These are phyloP conservation scores for Andrena marginata DNA, from an alignment of 2,888 invertebrate species.

Conservation along the genomic window DNA sequence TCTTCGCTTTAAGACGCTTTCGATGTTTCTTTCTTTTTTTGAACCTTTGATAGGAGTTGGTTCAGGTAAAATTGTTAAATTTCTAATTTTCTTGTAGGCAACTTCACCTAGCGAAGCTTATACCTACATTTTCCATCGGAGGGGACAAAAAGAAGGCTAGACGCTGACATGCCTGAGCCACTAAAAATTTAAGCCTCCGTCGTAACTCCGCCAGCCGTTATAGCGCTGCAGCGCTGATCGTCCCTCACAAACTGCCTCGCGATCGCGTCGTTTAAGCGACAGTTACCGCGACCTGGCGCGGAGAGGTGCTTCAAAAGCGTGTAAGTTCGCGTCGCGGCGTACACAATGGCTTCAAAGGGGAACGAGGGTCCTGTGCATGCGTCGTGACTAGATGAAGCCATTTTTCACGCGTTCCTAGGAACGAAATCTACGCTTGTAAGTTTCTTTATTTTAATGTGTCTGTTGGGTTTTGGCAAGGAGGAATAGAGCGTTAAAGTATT, in stretches of 20 bases:
- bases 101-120: too few relatives aligned
- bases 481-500: too few relatives aligned
- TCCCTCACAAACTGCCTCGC: conserved; percentile 74
- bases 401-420: conserved; percentile 2
- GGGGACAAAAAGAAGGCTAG: conserved; percentile 76
- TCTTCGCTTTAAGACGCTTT: too few relatives aligned
- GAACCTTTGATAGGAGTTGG: too few relatives aligned
- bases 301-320: conserved; percentile 52
- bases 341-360: conserved; percentile 44
- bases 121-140: background rate
- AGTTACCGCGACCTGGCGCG: conserved; percentile 57
- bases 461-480: too few relatives aligned
- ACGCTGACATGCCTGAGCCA: conserved; percentile 79
- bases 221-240: conserved; percentile 78
- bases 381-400: conserved; percentile 15
- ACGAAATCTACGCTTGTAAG: background rate
- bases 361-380: conserved; percentile 17
- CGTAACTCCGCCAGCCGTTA: conserved; percentile 78
- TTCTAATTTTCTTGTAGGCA: too few relatives aligned
- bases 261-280: conserved; percentile 77
- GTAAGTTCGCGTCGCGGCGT: conserved; percentile 50
- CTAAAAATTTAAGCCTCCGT: conserved; percentile 81
- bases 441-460: too few relatives aligned
- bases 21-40: too few relatives aligned
- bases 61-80: too few relatives aligned